phyloP scores from a whole-genome alignment of 2,113 vertebrate species.

The Istiophorus platypterus region DNA sequence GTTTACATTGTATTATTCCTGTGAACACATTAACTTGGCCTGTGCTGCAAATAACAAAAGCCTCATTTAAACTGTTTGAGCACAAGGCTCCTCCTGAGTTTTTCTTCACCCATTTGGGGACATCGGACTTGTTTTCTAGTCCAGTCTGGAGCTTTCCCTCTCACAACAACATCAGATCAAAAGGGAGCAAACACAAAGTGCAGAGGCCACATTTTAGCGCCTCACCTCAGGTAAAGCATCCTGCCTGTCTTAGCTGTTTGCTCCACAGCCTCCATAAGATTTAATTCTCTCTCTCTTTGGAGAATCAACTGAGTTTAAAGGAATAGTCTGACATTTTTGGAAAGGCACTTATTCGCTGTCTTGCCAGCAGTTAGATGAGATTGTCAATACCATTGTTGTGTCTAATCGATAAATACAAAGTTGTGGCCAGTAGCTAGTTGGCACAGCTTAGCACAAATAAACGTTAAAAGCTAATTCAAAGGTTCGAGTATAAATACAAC shows the following conservation, averaged over 20 bases:
- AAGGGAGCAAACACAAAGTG: slow-evolving; percentile 23
- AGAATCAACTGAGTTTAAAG: not conserved
- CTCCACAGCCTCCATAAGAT: not conserved
- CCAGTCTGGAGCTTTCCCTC: slow-evolving; percentile 22
- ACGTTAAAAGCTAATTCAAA: too few species aligned
- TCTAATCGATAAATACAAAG: not conserved
- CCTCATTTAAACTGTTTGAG: slow-evolving; percentile 2
- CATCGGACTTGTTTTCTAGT: slow-evolving; percentile 5
- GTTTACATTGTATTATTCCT: slow-evolving; percentile 1
- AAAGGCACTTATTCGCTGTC: not conserved
- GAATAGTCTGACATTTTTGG: not conserved
- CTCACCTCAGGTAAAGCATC: not conserved
- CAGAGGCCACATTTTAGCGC: slow-evolving; percentile 26
- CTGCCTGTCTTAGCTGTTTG: not conserved
- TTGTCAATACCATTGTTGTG: not conserved
- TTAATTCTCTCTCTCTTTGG: too few species aligned
- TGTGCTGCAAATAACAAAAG: slow-evolving; percentile 25
- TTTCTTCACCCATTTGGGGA: slow-evolving; percentile 40
- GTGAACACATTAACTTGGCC: not conserved
- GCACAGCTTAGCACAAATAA: not conserved
- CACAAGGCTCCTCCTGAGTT: slow-evolving; percentile 24
- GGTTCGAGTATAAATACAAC: not conserved
- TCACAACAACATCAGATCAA: slow-evolving; percentile 30
- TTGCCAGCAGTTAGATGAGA: not conserved
- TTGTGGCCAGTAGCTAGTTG: not conserved